phyloP scores from a whole-genome alignment of 2,888 invertebrate species.

The Acleris laterana region DNA sequence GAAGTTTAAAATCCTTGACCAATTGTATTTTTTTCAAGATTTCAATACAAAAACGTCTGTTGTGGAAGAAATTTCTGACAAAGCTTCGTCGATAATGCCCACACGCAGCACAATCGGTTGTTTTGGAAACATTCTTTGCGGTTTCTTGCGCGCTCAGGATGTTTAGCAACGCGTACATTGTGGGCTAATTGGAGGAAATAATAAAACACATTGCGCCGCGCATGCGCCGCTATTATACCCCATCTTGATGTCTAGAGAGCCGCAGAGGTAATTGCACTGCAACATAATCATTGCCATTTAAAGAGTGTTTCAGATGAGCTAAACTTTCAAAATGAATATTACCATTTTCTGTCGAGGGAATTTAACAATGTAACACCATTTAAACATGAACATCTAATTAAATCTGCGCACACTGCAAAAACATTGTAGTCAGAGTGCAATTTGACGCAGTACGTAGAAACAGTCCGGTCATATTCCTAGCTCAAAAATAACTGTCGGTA shows the following conservation, averaged over 20 bases:
- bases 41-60: not conserved
- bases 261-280: not conserved
- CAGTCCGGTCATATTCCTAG: not conserved
- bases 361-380: too few species aligned
- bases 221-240: not conserved
- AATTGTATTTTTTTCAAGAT: too few species aligned
- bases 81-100: not conserved
- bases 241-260: not conserved
- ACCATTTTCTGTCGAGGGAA: too few species aligned
- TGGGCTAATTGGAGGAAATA: constrained; percentile 13
- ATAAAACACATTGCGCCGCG: constrained; percentile 4
- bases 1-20: too few species aligned
- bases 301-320: too few species aligned
- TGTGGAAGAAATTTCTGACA: not conserved
- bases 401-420: too few species aligned
- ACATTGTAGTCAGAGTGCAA: not conserved
- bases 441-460: not conserved
- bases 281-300: too few species aligned
- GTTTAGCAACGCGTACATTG: constrained; percentile 11
- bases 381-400: too few species aligned
- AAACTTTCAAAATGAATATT: too few species aligned
- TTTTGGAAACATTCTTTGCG: constrained; percentile 20
- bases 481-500: not conserved
- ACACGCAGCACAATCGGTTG: constrained; percentile 9
- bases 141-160: constrained; percentile 5